These are phyloP conservation scores for Chrysolina oricalcia DNA, from an alignment of 2,888 invertebrate genomes.

Conservation along the genomic window DNA sequence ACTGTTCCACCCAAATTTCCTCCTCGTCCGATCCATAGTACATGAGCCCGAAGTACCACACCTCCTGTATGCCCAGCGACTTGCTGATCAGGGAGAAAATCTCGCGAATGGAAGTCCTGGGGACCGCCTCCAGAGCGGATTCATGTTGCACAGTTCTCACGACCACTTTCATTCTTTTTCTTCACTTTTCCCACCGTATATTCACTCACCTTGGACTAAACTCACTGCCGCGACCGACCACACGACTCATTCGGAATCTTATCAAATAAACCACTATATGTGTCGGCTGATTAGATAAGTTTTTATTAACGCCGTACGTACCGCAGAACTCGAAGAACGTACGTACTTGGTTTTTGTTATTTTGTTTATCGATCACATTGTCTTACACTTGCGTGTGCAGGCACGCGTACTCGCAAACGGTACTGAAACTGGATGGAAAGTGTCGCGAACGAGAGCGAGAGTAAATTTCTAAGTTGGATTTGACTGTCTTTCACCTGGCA, in stretches of 20 bases:
- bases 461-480: constrained; percentile 9
- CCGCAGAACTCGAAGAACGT: too few species aligned
- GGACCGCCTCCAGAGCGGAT: constrained; percentile 64
- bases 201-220: constrained; percentile 3
- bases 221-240: background rate
- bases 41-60: constrained; percentile 69
- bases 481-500: constrained; percentile 17
- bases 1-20: constrained; percentile 67
- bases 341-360: constrained; percentile 12
- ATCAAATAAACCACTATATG: constrained; percentile 39
- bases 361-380: constrained; percentile 19
- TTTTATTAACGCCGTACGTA: constrained; percentile 4
- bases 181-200: constrained; percentile 10
- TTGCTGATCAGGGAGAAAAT: constrained; percentile 66
- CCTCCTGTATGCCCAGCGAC: constrained; percentile 66
- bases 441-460: constrained; percentile 17
- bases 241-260: constrained; percentile 33
- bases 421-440: background rate
- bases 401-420: background rate
- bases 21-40: constrained; percentile 61
- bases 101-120: constrained; percentile 62
- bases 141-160: constrained; percentile 67
- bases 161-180: constrained; percentile 63
- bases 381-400: constrained; percentile 4
- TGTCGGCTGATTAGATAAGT: constrained; percentile 42